These are phyloP conservation scores for Lepisosteus oculatus DNA, from an alignment of 2,113 vertebrate genomes.

Conservation along the genomic window DNA sequence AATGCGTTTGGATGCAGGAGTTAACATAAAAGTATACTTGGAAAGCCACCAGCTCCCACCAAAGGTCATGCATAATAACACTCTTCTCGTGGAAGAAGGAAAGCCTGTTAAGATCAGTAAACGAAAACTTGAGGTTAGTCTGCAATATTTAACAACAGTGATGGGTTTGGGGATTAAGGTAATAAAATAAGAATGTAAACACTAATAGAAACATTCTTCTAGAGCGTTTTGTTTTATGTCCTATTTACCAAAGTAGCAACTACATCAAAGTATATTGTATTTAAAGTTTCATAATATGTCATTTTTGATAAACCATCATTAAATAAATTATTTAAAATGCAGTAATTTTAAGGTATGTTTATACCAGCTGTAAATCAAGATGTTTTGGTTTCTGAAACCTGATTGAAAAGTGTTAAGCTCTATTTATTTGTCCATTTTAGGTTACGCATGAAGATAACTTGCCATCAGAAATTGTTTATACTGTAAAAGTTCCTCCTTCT, in stretches of 20 bases:
- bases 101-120: constrained; percentile 76
- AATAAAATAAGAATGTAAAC: too few species aligned
- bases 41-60: constrained; percentile 73
- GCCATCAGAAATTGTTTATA: constrained; percentile 76
- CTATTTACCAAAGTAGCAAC: too few species aligned
- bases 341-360: too few species aligned
- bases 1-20: constrained; percentile 43
- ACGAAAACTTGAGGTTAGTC: constrained; percentile 73
- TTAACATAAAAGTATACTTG: constrained; percentile 70
- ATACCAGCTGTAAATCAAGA: too few species aligned
- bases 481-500: constrained; percentile 58
- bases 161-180: neutral
- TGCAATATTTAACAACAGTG: neutral
- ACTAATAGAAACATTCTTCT: neutral
- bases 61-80: constrained; percentile 59
- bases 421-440: constrained; percentile 53
- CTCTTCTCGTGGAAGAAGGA: constrained; percentile 81
- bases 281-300: too few species aligned
- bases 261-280: too few species aligned
- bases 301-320: too few species aligned
- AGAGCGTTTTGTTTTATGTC: neutral
- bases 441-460: constrained; percentile 73
- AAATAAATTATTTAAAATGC: too few species aligned
- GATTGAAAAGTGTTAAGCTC: too few species aligned
- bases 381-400: too few species aligned